Evolutionary conservation across 2,888 invertebrate species (phyloP).

Genomic region (Dynastes tityus): DNA sequence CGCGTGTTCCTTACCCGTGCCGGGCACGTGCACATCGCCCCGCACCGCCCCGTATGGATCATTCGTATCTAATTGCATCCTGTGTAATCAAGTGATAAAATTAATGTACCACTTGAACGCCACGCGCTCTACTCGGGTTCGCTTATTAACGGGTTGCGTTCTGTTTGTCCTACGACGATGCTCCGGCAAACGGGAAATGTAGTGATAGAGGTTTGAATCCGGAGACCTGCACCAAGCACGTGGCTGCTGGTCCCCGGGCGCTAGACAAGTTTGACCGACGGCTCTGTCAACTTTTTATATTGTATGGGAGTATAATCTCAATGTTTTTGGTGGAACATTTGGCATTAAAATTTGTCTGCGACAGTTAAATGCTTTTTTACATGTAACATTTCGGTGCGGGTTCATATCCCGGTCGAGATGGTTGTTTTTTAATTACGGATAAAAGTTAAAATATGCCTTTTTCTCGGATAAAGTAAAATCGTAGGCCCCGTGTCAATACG

Average conservation of each 20-base stretch:
- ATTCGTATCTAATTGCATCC: constrained; percentile 67
- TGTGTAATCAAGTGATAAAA: constrained; percentile 68
- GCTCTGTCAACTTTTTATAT: not conserved
- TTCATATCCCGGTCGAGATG: too few species aligned
- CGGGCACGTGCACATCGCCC: constrained; percentile 57
- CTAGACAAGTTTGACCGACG: constrained; percentile 7
- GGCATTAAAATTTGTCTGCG: too few species aligned
- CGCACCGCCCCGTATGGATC: constrained; percentile 47
- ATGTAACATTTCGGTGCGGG: too few species aligned
- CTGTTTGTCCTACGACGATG: constrained; percentile 50
- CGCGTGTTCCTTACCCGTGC: constrained; percentile 55
- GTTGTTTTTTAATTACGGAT: too few species aligned
- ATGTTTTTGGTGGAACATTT: not conserved
- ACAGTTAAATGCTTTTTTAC: too few species aligned
- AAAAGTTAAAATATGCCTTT: too few species aligned
- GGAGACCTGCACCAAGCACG: constrained; percentile 29
- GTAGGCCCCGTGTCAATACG: too few species aligned
- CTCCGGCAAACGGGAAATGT: constrained; percentile 18
- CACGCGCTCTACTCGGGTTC: constrained; percentile 62
- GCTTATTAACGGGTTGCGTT: constrained; percentile 54
- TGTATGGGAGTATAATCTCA: not conserved
- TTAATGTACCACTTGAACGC: constrained; percentile 67
- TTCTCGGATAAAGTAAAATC: too few species aligned
- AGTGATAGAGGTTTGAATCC: not conserved
- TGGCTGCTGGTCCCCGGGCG: constrained; percentile 26